Percentiles rank a stretch among this genome's conserved stretches.
Evolutionary conservation across 2,113 vertebrate species (phyloP).

Genomic region (Melozone crissalis): DNA sequence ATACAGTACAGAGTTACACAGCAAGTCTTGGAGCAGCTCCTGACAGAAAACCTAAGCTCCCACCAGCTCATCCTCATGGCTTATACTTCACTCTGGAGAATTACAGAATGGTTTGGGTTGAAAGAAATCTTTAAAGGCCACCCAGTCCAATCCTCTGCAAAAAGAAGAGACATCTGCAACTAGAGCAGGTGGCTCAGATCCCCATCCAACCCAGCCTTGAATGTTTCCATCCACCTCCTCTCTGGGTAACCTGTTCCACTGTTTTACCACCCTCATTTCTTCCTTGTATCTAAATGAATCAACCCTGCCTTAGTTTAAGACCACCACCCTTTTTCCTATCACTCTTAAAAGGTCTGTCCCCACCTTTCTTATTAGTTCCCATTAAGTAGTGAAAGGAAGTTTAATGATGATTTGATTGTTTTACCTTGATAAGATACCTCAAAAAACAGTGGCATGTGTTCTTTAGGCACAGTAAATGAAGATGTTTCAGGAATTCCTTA

Average conservation of each 20-base stretch:
- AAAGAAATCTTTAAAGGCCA: neutral
- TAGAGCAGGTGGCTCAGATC: neutral
- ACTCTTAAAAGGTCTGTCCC: neutral
- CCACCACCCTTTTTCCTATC: neutral
- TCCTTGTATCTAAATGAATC: neutral
- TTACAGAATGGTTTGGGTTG: neutral
- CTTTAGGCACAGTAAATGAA: neutral
- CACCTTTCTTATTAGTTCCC: neutral
- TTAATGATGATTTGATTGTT: neutral
- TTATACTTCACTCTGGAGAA: neutral
- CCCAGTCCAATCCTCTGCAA: neutral
- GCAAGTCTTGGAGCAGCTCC: neutral
- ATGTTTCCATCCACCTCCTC: neutral
- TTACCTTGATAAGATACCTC: neutral
- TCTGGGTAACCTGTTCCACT: neutral
- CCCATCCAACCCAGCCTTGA: neutral
- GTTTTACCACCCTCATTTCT: neutral
- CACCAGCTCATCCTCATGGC: neutral
- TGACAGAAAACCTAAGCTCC: neutral
- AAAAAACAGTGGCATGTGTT: neutral
- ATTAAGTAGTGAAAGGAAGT: neutral
- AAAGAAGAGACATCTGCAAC: neutral
- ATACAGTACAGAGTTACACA: fast-evolving
- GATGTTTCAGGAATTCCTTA: neutral
- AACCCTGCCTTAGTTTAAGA: neutral